These are phyloP conservation scores for Polietes domitor DNA, from an alignment of 2,888 invertebrate genomes.

Conservation along the genomic window DNA sequence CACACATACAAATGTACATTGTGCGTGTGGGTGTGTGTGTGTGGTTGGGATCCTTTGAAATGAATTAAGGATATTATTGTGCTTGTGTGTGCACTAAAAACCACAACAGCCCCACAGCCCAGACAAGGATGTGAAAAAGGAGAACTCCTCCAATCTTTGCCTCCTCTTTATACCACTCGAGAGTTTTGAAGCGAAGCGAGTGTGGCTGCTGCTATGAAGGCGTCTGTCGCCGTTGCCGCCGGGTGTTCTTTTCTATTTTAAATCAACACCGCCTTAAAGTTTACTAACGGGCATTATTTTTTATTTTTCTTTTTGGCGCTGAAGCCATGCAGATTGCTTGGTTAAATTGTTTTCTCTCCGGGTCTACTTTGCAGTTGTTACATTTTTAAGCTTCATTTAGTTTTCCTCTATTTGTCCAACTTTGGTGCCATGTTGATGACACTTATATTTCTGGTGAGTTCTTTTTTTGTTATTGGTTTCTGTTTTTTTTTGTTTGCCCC, in stretches of 20 bases:
- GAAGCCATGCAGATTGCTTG: neutral
- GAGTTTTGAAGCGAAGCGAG: neutral
- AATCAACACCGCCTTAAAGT: neutral
- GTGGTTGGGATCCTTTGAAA: neutral
- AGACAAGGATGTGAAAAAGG: neutral
- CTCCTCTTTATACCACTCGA: neutral
- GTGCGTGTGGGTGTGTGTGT: neutral
- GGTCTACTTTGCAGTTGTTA: no score
- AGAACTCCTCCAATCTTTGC: neutral
- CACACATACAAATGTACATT: neutral
- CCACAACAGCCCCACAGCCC: neutral
- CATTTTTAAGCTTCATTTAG: no score
- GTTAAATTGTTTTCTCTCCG: neutral
- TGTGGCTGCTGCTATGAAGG: neutral
- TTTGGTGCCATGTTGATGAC: neutral
- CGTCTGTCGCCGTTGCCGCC: neutral
- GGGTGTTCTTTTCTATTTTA: neutral
- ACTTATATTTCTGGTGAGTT: neutral
- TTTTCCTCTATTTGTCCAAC: neutral
- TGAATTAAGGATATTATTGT: neutral
- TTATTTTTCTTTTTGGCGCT: neutral
- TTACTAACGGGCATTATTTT: neutral
- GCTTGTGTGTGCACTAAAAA: neutral
- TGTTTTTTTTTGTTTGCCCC: neutral
- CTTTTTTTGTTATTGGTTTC: no score